phyloP scores from a whole-genome alignment of 2,113 vertebrate genomes.

The Thunnus maccoyii region DNA sequence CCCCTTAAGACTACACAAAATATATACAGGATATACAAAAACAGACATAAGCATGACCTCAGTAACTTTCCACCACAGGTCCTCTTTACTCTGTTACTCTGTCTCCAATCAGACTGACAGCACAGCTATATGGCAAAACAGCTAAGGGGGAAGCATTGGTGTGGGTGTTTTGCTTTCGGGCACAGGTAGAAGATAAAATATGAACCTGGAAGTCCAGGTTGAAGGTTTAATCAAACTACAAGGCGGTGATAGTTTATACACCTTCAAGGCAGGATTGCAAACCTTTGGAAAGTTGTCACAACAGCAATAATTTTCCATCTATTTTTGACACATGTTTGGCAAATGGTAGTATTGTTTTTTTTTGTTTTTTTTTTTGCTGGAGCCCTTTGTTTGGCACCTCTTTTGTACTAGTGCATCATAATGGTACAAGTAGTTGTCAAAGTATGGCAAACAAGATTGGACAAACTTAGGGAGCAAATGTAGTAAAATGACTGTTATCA shows the following conservation, averaged over 20 bases:
- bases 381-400: background rate
- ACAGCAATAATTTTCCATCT: background rate
- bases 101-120: slow-evolving; percentile 19
- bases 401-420: too few relatives aligned
- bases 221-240: slow-evolving; percentile 34
- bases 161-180: background rate
- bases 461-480: too few relatives aligned
- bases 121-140: background rate
- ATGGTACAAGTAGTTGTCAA: too few relatives aligned
- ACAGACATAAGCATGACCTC: too few relatives aligned
- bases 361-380: background rate
- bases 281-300: slow-evolving; percentile 6
- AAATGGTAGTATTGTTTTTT: too few relatives aligned
- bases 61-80: too few relatives aligned
- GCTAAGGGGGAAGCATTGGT: background rate
- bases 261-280: slow-evolving; percentile 3
- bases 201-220: slow-evolving; percentile 13
- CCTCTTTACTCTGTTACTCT: background rate
- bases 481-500: too few relatives aligned
- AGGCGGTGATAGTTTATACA: slow-evolving; percentile 16
- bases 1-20: too few relatives aligned
- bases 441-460: too few relatives aligned
- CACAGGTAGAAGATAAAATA: slow-evolving; percentile 9
- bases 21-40: too few relatives aligned
- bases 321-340: background rate